Conservation (phyloP, 2,888 invertebrate species). For the Drosophila algonquin region DNA sequence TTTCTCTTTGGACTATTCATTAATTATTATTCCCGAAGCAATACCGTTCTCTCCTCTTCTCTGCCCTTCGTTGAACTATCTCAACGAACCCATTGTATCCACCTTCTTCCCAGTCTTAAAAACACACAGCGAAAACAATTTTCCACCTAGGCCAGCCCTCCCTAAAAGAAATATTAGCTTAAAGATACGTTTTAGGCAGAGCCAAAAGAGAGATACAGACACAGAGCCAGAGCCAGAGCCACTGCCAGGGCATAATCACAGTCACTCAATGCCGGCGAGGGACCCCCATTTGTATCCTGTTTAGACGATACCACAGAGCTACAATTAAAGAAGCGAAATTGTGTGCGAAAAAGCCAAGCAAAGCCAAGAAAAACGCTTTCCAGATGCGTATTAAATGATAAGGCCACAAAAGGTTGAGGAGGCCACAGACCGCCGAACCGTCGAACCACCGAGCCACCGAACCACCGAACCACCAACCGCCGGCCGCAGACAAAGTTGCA, state of each 20-base stretch:
- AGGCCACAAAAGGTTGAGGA: slow-evolving; percentile 49
- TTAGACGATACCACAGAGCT: slow-evolving; percentile 57
- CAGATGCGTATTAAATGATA: slow-evolving; percentile 76
- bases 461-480: slow-evolving; percentile 1
- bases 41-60: background rate
- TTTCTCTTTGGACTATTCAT: slow-evolving; percentile 10
- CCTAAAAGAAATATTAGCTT: slow-evolving; percentile 62
- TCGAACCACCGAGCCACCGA: too few species aligned
- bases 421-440: slow-evolving; percentile 50
- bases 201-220: slow-evolving; percentile 40
- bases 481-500: slow-evolving; percentile 44
- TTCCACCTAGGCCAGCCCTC: slow-evolving; percentile 47
- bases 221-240: background rate
- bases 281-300: slow-evolving; percentile 57
- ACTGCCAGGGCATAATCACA: slow-evolving; percentile 59
- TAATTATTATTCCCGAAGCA: slow-evolving; percentile 8
- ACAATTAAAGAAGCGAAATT: slow-evolving; percentile 67
- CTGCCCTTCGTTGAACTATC: slow-evolving; percentile 9
- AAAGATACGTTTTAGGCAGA: slow-evolving; percentile 65
- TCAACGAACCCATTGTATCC: slow-evolving; percentile 25
- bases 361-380: slow-evolving; percentile 54
- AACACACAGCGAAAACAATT: slow-evolving; percentile 58
- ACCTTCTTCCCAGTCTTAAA: slow-evolving; percentile 16
- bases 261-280: slow-evolving; percentile 53
- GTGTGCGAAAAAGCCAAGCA: slow-evolving; percentile 63